Base-by-base conservation (phyloP, 2,113 vertebrate genomes). In the Chaenogobius annularis region DNA sequence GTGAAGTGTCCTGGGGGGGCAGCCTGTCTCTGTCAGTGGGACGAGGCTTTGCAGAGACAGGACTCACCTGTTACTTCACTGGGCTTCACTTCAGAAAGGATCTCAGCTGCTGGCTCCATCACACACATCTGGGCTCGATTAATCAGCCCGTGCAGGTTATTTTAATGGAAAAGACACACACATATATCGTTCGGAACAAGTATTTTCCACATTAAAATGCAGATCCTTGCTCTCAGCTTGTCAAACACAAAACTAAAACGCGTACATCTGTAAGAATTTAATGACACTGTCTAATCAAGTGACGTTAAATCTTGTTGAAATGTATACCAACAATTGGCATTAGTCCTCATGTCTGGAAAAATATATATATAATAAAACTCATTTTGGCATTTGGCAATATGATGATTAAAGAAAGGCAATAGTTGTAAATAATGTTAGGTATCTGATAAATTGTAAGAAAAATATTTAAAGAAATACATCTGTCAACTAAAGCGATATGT, bases 21-120 rank as follows among this genome's bases (percentile, higher is more conserved):
- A 47, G 54, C 62, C 47, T 67, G 74, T 84, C 82, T 87, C 72
- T 65, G 50, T 19, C 50, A 3, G 37, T 40, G 37, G 37, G 37
- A 40, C 37, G 37, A 40, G 37, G 37, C 6, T 58, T 85, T 69
- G 82, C 74, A 81, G 77, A 82, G 77, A 88, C 82, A 69, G 69
- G 59, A 66, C 69, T 91, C 88, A 89, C 80, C 89, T 88, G 82
- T 77, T 84, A 75, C 80, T 88, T 83, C 80, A 72, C 78, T 80
- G 74, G 72, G 75, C 64, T 15, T 75, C 26, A 31, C 26, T 31
- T 31, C 26, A 31, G 54, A 15, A 50, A 58, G 52, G 77, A 72
- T 63, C 62, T 20, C 26, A 52, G 35, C 20, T 46, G 7, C 35
- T 26, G 0, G 61, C 68, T 72, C 47, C 66, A 44, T 72, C 70